Evolutionary conservation across 2,888 invertebrate species (phyloP).

Genomic region (Harpagoxenus sublaevis): DNA sequence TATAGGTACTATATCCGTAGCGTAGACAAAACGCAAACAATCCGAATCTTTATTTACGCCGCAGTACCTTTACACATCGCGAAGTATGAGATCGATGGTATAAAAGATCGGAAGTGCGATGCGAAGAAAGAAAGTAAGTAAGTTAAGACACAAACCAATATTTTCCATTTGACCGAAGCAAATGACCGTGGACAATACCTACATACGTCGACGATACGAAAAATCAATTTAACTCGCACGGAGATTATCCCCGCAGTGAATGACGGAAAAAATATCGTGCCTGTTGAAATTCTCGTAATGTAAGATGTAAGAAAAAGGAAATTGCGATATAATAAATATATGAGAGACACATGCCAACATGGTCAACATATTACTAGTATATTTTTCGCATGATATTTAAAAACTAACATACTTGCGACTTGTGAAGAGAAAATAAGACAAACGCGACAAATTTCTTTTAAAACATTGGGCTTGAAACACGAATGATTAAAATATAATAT

Average conservation of each 20-base stretch:
- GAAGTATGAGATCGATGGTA: neutral
- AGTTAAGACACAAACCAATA: slow-evolving; percentile 11
- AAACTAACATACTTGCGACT: neutral
- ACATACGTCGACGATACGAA: neutral
- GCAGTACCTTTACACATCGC: neutral
- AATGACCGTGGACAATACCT: neutral
- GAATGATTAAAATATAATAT: neutral
- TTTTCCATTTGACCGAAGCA: neutral
- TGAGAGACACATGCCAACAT: neutral
- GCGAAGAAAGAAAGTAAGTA: neutral
- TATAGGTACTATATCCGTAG: neutral
- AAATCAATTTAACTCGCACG: neutral
- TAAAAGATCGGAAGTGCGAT: neutral
- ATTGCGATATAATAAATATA: neutral
- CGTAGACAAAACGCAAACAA: slow-evolving; percentile 24
- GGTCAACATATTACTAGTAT: neutral
- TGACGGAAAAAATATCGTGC: neutral
- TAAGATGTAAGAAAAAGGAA: neutral
- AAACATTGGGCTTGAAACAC: neutral
- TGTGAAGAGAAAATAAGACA: neutral
- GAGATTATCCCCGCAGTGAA: neutral
- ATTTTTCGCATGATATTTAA: neutral
- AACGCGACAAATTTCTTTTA: neutral
- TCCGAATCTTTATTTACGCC: slow-evolving; percentile 29
- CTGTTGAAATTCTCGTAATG: neutral